Evolutionary conservation across 2,888 invertebrate species (phyloP), one percentile per base, ranked within the genome.

Genomic region (Meghimatium bilineatum): DNA sequence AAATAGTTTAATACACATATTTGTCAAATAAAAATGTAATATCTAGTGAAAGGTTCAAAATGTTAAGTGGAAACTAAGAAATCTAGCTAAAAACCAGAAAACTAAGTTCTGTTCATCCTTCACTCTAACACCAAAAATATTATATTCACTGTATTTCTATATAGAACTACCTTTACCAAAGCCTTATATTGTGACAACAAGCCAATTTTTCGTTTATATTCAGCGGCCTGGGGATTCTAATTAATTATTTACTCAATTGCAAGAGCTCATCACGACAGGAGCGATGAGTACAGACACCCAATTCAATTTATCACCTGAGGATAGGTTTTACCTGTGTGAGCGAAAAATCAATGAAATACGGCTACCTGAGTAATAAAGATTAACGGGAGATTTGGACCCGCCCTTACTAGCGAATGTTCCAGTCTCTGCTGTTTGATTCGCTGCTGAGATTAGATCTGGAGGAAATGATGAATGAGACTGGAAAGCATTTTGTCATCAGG

Each of bases 201-300:
- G 29, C 72, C 49, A 49, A 29, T 49, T 49, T 74, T 72, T 72
- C 49, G 72, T 49, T 44, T 74, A 49, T 49, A 74, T 74, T 49
- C 29, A n/a, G 12, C 49, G 56, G 44, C 36, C 49, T 49, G 72
- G 29, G 72, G 49, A 74, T 36, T 29, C 29, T 49, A 44, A 49
- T 74, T 74, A 49, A 74, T 74, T 74, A 49, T 74, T 74, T 44
- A 49, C 72, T 49, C 72, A n/a, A 26, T 74, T 5, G 29, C 49
- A 74, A 29, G 72, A 2, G 49, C 49, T 74, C 49, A 74, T 74
- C 49, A 49, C n/a, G 29, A 26, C 29, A 49, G 38, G 5, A 49
- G 49, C 72, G 36, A 74, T 14, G 44, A 74, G 49, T 49, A 29
- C 49, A n/a, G 29, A 29, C 5, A 74, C 44, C 49, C 29, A 14